A percentile compares a stretch with the other conserved stretches of the same genome.
Conservation (phyloP, 2,113 vertebrate genomes). For the Trochalopteron elliotii region DNA sequence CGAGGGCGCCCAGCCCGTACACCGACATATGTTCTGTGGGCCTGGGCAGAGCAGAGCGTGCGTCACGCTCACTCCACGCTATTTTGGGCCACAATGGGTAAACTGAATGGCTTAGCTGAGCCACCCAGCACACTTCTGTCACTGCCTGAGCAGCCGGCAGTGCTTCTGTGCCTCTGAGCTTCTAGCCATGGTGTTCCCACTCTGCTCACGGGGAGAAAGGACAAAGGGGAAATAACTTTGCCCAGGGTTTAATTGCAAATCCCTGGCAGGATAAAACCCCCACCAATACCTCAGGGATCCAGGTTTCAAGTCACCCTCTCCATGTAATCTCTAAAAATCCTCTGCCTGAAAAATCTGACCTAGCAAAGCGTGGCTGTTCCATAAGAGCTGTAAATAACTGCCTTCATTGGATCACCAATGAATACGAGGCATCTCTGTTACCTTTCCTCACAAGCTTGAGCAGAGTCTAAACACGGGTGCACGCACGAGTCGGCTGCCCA, state of each 20-base stretch:
- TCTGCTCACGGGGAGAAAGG: neutral
- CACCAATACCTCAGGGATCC: neutral
- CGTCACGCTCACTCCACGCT: neutral
- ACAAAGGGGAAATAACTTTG: neutral
- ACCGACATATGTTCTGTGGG: slow-evolving; percentile 33
- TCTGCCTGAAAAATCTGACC: neutral
- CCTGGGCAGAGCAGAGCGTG: neutral
- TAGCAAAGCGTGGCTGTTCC: neutral
- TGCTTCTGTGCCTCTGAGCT: neutral
- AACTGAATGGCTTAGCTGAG: neutral
- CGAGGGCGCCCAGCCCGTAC: neutral
- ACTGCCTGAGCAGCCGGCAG: neutral
- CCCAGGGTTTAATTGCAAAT: neutral
- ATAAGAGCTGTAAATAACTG: neutral
- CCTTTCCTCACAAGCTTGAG: neutral
- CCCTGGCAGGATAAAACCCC: neutral
- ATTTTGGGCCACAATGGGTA: slow-evolving; percentile 1
- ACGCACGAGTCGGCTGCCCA: rapidly evolving
- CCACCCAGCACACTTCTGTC: neutral
- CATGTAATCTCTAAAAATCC: neutral
- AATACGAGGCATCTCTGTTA: neutral
- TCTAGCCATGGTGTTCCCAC: neutral
- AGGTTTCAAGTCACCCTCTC: neutral
- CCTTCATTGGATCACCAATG: neutral
- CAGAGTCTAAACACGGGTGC: neutral